A percentile compares a stretch with the other conserved stretches of the same genome.
Evolutionary conservation across 1,140 invertebrate genomes (phyloP).

Genomic region (Zaprionus kolodkinae): DNA sequence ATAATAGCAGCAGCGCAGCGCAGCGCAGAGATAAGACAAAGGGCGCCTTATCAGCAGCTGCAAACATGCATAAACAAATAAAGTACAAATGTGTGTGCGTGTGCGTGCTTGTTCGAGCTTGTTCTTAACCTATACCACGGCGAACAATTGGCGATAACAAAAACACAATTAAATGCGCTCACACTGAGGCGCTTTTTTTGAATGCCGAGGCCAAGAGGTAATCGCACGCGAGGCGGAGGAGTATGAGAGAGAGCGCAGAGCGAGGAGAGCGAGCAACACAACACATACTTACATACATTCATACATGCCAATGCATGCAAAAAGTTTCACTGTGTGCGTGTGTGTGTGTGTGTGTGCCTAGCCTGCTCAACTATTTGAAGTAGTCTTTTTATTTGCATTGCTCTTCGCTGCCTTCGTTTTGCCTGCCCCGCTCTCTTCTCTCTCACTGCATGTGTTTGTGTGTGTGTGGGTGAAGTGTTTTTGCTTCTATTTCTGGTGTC

Average conservation of each 20-base stretch:
- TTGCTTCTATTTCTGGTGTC: slow-evolving; percentile 55
- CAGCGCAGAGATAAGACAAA: slow-evolving; percentile 31
- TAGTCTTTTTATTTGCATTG: slow-evolving; percentile 61
- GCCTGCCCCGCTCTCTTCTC: background rate
- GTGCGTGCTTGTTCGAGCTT: slow-evolving; percentile 18
- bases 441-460: slow-evolving; percentile 12
- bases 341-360: slow-evolving; percentile 1
- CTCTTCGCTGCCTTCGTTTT: slow-evolving; percentile 27
- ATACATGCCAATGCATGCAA: slow-evolving; percentile 48
- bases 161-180: slow-evolving; percentile 44
- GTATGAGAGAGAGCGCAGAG: slow-evolving; percentile 25
- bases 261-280: slow-evolving; percentile 4
- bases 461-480: slow-evolving; percentile 46
- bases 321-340: slow-evolving; percentile 26
- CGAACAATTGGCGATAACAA: slow-evolving; percentile 49
- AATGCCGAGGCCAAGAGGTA: slow-evolving; percentile 62
- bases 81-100: background rate
- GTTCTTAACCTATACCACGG: slow-evolving; percentile 64
- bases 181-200: slow-evolving; percentile 32
- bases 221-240: slow-evolving; percentile 26
- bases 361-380: slow-evolving; percentile 47
- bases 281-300: slow-evolving; percentile 33
- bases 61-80: slow-evolving; percentile 15
- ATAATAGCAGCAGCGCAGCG: slow-evolving; percentile 5
- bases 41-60: slow-evolving; percentile 57